Evolutionary conservation across 2,113 vertebrate species (phyloP).

Genomic region (Pao palembangensis): DNA sequence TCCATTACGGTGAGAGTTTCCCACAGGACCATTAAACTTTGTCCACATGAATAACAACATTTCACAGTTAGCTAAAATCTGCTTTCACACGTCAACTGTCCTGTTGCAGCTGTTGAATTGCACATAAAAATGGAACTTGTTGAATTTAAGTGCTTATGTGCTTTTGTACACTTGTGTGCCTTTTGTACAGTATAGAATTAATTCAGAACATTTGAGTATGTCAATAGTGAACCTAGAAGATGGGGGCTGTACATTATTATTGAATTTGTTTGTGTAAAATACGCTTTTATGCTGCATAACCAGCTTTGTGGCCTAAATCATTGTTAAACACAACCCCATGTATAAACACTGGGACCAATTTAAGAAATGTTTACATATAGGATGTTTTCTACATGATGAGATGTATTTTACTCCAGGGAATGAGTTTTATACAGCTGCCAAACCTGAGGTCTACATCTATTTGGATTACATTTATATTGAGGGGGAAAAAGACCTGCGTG

Average conservation of each 20-base stretch:
- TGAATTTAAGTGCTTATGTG: not conserved
- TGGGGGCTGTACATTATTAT: too few relatives aligned
- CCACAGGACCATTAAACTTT: too few relatives aligned
- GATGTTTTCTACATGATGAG: constrained; percentile 44
- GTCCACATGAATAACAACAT: not conserved
- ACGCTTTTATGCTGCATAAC: constrained; percentile 7
- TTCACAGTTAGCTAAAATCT: not conserved
- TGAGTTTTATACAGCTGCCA: constrained; percentile 21
- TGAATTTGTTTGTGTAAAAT: too few relatives aligned
- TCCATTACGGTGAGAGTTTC: too few relatives aligned
- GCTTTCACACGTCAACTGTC: not conserved
- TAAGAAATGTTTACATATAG: constrained; percentile 56
- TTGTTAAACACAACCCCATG: constrained; percentile 11
- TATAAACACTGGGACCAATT: constrained; percentile 46
- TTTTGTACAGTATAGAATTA: too few relatives aligned
- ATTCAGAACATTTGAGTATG: too few relatives aligned
- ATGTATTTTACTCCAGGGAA: constrained; percentile 42
- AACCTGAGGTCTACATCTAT: constrained; percentile 17
- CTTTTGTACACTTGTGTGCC: too few relatives aligned
- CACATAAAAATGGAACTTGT: constrained; percentile 11
- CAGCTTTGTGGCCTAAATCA: constrained; percentile 16
- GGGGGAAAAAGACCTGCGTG: constrained; percentile 11
- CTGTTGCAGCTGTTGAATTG: constrained; percentile 16
- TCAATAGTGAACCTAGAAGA: too few relatives aligned
- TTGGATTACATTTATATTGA: constrained; percentile 17